Base-by-base conservation (phyloP, 2,797 vertebrate genomes). In the Rhincodon typus region DNA sequence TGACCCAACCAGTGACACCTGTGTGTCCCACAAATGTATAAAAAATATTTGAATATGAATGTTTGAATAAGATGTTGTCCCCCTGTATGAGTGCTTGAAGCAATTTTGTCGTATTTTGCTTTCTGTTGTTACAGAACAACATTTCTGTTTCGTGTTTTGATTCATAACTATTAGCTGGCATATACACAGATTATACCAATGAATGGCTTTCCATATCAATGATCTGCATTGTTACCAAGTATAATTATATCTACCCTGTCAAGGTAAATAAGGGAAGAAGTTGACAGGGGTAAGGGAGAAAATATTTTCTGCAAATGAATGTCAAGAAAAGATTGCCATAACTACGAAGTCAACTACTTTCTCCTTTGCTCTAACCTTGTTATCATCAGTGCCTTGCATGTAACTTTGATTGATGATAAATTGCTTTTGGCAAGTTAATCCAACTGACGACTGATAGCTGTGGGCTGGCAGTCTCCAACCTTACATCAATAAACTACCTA, bases 351-450 rank as follows among this genome's bases (percentile, higher is more conserved):
- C 90, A 67, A 62, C 90, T 67, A 93, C 62, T 62, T 38, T 93
- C 66, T 38, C 62, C 38, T 93, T 38, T 93, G n/a, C 62, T 67
- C 34, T 93, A 62, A 93, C 38, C 57, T n/a, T 21, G 62, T 90
- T 93, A 27, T 93, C 66, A 66, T 38, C 62, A 66, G 34, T 91
- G 57, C 38, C 57, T 67, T 93, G 62, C 12, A 13, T 3, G 17
- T 93, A 38, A 69, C n/a, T 69, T 93, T 93, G 38, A n/a, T 10
- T 93, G 90, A 93, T 2, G n/a, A 69, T 67, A n/a, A 93, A 93
- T 93, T 93, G 90, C 67, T 69, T 38, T 42, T 93, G 90, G 90
- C 90, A 93, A 69, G 90, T 93, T 93, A 93, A 93, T 93, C 90
- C n/a, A 93, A 93, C n/a, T 42, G 66, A 38, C 23, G 62, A 93